A percentile compares a stretch with the other conserved stretches of the same genome.
phyloP scores from a whole-genome alignment of 2,797 vertebrate species.

The Huso huso region DNA sequence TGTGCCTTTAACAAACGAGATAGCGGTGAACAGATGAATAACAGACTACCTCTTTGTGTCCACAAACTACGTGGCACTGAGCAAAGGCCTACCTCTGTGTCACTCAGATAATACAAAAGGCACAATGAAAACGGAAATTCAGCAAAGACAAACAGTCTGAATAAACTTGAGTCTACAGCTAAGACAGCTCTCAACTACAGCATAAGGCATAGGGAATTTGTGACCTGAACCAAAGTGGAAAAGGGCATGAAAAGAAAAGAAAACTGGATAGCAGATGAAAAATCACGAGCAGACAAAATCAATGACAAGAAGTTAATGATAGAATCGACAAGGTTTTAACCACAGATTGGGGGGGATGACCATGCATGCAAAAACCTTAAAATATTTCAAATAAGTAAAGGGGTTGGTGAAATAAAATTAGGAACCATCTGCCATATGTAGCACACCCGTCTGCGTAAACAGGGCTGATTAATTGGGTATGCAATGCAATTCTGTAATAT shows the following conservation, averaged over 20 bases:
- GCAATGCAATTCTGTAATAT: too few species aligned
- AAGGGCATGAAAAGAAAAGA: conserved; percentile 44
- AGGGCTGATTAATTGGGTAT: too few species aligned
- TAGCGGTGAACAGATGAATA: too few species aligned
- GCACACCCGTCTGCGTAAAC: too few species aligned
- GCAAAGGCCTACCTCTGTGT: conserved; percentile 31
- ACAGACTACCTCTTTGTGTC: too few species aligned
- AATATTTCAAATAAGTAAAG: too few species aligned
- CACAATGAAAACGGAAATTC: conserved; percentile 28
- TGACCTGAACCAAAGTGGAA: conserved; percentile 63
- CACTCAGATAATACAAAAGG: conserved; percentile 35
- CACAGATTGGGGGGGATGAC: too few species aligned
- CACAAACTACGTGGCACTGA: conserved; percentile 23
- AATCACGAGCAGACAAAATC: conserved; percentile 15
- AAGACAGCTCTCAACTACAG: conserved; percentile 62
- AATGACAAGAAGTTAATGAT: conserved; percentile 1
- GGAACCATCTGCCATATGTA: too few species aligned
- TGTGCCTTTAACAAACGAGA: too few species aligned
- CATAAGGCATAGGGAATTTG: conserved; percentile 69
- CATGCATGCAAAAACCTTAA: too few species aligned
- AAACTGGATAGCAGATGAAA: conserved; percentile 25
- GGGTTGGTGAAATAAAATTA: too few species aligned
- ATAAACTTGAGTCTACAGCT: conserved; percentile 37
- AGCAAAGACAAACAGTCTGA: conserved; percentile 38
- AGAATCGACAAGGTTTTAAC: too few species aligned